phyloP scores from a whole-genome alignment of 1,140 invertebrate species.

The Caenorhabditis briggsae region DNA sequence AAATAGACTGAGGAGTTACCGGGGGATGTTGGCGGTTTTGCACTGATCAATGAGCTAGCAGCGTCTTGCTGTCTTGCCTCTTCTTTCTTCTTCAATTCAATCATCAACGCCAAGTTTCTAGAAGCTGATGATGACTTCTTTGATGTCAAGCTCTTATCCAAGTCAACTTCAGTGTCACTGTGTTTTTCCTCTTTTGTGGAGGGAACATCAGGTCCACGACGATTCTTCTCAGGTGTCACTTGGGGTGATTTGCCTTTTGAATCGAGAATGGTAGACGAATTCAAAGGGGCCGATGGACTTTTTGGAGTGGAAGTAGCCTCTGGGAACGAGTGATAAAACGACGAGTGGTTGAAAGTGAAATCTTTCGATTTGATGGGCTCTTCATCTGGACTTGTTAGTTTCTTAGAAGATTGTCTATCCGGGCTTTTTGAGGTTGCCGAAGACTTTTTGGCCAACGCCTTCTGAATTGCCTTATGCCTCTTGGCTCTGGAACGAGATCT shows the following conservation, averaged over 20 bases:
- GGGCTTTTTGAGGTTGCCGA: not conserved
- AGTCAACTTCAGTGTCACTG: conserved; percentile 27
- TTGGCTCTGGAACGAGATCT: not conserved
- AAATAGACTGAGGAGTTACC: conserved; percentile 3
- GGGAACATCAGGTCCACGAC: not conserved
- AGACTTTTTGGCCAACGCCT: not conserved
- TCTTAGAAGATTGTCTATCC: not conserved
- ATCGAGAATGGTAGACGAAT: not conserved
- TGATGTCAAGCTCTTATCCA: conserved; percentile 40
- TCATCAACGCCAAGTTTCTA: not conserved
- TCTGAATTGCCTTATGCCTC: not conserved
- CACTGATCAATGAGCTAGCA: not conserved
- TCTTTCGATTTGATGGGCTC: conserved; percentile 9
- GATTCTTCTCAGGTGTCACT: not conserved
- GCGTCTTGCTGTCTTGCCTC: not conserved
- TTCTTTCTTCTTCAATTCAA: not conserved
- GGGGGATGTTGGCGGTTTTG: not conserved
- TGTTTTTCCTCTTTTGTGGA: not conserved
- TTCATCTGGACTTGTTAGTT: not conserved
- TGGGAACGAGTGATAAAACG: conserved; percentile 3
- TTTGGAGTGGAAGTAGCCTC: conserved; percentile 26
- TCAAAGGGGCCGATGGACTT: not conserved
- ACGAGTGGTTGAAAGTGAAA: not conserved
- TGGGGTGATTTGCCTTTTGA: not conserved
- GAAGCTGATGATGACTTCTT: not conserved